These are phyloP conservation scores for Phallusia fumigata DNA, from an alignment of 23 tunicate species.

Conservation along the genomic window DNA sequence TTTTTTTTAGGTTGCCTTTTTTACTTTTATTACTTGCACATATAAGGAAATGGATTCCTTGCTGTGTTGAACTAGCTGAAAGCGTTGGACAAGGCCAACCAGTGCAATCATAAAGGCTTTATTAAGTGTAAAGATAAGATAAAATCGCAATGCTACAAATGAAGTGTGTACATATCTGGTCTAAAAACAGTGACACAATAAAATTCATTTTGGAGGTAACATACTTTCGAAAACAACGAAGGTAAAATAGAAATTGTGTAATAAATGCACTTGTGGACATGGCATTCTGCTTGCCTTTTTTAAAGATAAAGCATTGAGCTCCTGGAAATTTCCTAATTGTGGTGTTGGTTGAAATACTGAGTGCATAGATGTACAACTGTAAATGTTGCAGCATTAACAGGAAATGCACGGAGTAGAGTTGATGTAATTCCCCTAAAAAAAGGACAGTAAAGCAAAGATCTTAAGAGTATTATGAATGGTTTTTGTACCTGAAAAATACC, in stretches of 20 bases:
- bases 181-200: background rate
- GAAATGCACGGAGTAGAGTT: conserved; percentile 78
- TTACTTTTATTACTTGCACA: background rate
- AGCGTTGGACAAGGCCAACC: background rate
- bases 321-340: background rate
- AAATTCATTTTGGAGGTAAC: no score
- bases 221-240: background rate
- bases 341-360: conserved; percentile 44
- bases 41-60: background rate
- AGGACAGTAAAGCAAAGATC: no score
- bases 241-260: background rate
- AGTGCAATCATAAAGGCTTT: conserved; percentile 4
- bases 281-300: background rate
- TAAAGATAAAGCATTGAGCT: background rate
- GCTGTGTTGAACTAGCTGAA: background rate
- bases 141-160: background rate
- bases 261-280: background rate
- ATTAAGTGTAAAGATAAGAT: background rate
- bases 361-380: conserved; percentile 58
- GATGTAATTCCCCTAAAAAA: conserved; percentile 73
- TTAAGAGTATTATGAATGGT: background rate
- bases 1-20: conserved; percentile 14
- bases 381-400: conserved; percentile 91
- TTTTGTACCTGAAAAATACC: conserved; percentile 61
- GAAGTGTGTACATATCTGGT: background rate